phyloP scores from a whole-genome alignment of 2,113 vertebrate species.

The Dolichallabes microphthalmus region DNA sequence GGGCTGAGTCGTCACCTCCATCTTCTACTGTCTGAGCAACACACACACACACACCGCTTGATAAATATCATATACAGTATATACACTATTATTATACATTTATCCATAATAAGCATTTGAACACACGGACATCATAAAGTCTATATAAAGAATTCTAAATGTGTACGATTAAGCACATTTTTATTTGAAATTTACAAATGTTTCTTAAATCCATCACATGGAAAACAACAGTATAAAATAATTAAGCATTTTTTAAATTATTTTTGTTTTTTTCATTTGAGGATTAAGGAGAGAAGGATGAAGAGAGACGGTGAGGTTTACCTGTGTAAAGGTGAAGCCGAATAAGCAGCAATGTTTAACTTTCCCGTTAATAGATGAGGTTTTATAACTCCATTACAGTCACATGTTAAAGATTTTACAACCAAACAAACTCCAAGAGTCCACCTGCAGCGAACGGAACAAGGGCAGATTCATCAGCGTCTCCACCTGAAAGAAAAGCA shows the following conservation, averaged over 20 bases:
- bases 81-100: no score
- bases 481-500: neutral
- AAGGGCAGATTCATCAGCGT: neutral
- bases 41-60: neutral
- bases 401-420: neutral
- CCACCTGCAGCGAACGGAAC: neutral
- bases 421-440: neutral
- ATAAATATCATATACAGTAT: no score
- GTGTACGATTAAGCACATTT: neutral
- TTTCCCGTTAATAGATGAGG: neutral
- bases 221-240: neutral
- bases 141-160: no score
- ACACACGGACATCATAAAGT: no score
- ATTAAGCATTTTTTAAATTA: neutral
- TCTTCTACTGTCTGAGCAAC: constrained; percentile 23
- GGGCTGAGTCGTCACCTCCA: constrained; percentile 60
- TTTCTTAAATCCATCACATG: neutral
- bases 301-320: neutral
- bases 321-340: neutral
- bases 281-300: neutral
- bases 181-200: neutral
- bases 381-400: neutral
- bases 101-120: no score
- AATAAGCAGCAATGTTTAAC: neutral
- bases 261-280: neutral